Evolutionary conservation across 2,797 vertebrate genomes (phyloP), one percentile per base, ranked within the genome.

Genomic region (Myiotriccus ornatus): DNA sequence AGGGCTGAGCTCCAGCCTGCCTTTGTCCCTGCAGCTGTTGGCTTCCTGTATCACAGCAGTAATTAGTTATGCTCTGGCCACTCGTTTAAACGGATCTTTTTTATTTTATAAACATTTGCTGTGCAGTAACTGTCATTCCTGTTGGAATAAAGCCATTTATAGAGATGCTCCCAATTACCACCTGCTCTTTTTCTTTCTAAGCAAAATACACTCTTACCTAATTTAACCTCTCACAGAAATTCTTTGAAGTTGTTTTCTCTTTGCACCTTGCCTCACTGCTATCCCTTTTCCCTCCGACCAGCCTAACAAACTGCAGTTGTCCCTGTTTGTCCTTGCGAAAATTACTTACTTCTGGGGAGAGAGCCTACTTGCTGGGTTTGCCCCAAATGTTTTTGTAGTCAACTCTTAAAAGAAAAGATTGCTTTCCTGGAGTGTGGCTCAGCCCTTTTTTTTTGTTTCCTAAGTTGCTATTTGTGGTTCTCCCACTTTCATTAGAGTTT

Each of bases 151-250:
- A 60, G 88, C 79, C 87, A 91, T 93, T 94, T 95, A 65, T 90
- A 94, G 92, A 96, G 94, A 81, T 96, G 89, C 65, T 95, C 76
- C 89, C 94, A 95, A 92, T 92, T 96, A 94, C 93, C 95, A 95
- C 95, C 94, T 94, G 92, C 85, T 96, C 91, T 82, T 93, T 87
- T 82, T 92, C 93, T 95, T 93, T 91, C 95, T 91, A 84, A 93
- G 87, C 74, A 84, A 82, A 94, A 81, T 93, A 86, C n/a, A 24
- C 41, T 86, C 70, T 95, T 95, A 93, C 85, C 95, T 96, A 86
- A 82, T 91, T 90, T 97, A 91, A 96, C 89, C 93, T 96, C 74
- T 80, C 27, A 27, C 83, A 84, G 83, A 85, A 94, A 55, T 89
- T 63, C 93, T 90, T 88, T 91, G 87, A 88, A 88, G 91, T 81